A percentile compares a stretch with the other conserved stretches of the same genome.
phyloP scores from a whole-genome alignment of 2,113 vertebrate species.

The Elachura formosa region DNA sequence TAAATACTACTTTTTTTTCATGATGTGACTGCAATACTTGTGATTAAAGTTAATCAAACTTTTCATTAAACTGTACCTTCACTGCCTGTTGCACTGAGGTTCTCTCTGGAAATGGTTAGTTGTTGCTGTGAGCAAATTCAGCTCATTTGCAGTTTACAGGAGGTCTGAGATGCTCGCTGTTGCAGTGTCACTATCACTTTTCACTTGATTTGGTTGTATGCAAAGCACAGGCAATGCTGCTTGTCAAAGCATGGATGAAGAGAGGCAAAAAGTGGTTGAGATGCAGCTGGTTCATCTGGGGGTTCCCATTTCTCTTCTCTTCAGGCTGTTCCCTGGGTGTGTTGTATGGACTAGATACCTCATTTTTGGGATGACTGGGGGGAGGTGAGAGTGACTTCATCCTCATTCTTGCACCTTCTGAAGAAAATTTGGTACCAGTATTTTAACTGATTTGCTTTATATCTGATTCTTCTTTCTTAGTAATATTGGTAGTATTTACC shows the following conservation, averaged over 20 bases:
- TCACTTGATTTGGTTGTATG: neutral
- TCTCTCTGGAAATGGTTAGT: neutral
- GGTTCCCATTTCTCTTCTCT: neutral
- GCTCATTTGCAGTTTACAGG: neutral
- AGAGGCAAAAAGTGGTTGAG: neutral
- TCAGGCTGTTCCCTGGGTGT: rapidly evolving
- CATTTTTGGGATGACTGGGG: neutral
- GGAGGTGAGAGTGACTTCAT: neutral
- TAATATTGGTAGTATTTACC: neutral
- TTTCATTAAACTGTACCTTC: neutral
- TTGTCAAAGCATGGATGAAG: neutral
- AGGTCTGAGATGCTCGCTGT: neutral
- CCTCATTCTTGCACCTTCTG: neutral
- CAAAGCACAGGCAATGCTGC: neutral
- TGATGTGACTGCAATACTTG: neutral
- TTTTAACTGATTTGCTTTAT: neutral
- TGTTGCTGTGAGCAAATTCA: neutral
- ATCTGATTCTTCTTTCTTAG: neutral
- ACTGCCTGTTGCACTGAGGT: neutral
- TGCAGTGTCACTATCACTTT: neutral
- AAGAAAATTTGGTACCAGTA: neutral
- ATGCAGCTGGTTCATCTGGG: neutral
- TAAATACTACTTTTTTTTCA: neutral
- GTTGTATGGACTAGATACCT: neutral
- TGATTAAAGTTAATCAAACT: neutral